These are phyloP conservation scores for Tachystola acroxantha DNA, from an alignment of 2,888 invertebrate species.

Conservation along the genomic window DNA sequence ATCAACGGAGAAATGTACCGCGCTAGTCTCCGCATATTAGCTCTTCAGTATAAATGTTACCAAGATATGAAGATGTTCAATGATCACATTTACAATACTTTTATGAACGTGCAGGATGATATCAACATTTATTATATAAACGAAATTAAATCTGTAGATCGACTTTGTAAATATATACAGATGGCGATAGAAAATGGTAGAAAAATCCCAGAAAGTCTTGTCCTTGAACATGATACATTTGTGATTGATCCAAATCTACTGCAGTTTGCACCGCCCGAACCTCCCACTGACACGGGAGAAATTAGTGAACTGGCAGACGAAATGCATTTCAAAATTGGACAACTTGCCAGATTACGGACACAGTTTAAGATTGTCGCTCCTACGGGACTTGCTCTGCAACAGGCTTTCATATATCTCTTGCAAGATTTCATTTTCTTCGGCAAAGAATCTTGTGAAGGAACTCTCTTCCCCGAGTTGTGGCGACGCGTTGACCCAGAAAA, in stretches of 20 bases:
- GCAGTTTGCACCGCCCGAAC: slow-evolving; percentile 39
- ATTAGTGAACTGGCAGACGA: slow-evolving; percentile 30
- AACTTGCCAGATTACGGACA: slow-evolving; percentile 51
- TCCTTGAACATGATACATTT: slow-evolving; percentile 69
- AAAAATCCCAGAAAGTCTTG: slow-evolving; percentile 60
- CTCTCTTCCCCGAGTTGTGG: slow-evolving; percentile 59
- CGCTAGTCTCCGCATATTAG: slow-evolving; percentile 55
- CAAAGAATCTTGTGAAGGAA: slow-evolving; percentile 54
- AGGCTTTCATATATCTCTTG: slow-evolving; percentile 67
- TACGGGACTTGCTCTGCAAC: slow-evolving; percentile 56
- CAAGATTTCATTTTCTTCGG: slow-evolving; percentile 73
- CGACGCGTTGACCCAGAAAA: slow-evolving; percentile 54
- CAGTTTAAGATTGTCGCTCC: slow-evolving; percentile 62
- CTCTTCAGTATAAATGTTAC: slow-evolving; percentile 53
- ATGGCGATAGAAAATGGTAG: slow-evolving; percentile 69
- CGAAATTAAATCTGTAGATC: slow-evolving; percentile 68
- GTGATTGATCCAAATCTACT: slow-evolving; percentile 64
- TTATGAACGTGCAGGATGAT: slow-evolving; percentile 57
- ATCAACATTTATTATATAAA: slow-evolving; percentile 64
- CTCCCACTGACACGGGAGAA: slow-evolving; percentile 22
- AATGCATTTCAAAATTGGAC: slow-evolving; percentile 53
- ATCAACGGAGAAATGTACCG: slow-evolving; percentile 77
- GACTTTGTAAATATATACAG: slow-evolving; percentile 69
- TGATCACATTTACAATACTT: slow-evolving; percentile 57
- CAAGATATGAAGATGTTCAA: slow-evolving; percentile 63